Percentiles rank a stretch among this genome's conserved stretches.
These are phyloP conservation scores for Diaprepes abbreviatus DNA, from an alignment of 2,888 invertebrate genomes.

Conservation along the genomic window DNA sequence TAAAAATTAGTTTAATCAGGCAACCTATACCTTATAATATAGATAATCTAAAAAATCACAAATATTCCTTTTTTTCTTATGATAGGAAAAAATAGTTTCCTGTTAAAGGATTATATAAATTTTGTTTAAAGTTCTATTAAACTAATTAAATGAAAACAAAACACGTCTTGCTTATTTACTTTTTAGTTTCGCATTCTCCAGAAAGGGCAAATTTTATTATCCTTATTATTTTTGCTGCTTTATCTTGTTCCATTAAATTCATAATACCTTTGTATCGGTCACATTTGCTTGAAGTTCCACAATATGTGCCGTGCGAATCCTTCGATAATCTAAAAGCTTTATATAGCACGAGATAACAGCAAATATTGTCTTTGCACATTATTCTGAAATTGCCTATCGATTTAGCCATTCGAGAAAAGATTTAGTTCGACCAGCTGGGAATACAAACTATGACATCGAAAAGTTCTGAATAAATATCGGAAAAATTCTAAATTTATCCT, in stretches of 20 bases:
- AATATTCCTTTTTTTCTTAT: no score
- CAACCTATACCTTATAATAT: no score
- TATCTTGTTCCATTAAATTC: not conserved
- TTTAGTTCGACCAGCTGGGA: slow-evolving; percentile 15
- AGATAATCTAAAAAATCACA: no score
- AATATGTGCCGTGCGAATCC: slow-evolving; percentile 1
- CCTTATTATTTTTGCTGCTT: not conserved
- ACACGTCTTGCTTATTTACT: no score
- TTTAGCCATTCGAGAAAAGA: slow-evolving; percentile 13
- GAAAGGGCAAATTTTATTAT: no score
- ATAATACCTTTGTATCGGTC: not conserved
- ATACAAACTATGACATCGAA: slow-evolving; percentile 15
- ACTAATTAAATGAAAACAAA: no score
- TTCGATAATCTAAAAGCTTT: slow-evolving; percentile 19
- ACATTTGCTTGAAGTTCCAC: not conserved
- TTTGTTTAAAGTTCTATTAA: no score
- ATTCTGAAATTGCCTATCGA: slow-evolving; percentile 21
- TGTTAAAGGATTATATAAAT: no score
- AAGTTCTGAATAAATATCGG: slow-evolving; percentile 16
- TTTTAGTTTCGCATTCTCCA: no score
- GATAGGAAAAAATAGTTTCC: no score
- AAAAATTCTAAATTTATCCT: slow-evolving; percentile 14
- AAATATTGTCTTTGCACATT: slow-evolving; percentile 24
- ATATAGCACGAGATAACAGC: slow-evolving; percentile 13
- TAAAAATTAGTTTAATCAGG: no score